Evolutionary conservation across 2,888 invertebrate genomes (phyloP), one percentile per base, ranked within the genome.

Genomic region (Clostera curtula): DNA sequence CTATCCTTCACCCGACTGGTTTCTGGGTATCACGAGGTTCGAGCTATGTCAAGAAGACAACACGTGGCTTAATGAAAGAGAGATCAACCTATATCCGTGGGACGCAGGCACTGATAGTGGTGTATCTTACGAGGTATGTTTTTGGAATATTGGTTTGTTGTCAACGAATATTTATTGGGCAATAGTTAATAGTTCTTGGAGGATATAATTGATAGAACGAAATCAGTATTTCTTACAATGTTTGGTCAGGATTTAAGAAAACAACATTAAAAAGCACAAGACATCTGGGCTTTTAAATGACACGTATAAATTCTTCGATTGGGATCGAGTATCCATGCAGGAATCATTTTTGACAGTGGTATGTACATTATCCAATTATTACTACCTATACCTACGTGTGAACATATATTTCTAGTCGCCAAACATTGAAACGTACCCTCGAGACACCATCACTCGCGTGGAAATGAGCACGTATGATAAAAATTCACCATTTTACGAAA

Each of bases 101-200:
- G 98, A 99, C 74, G 97, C 97, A 18, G 98, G 98, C 1, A 97
- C 97, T 2, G 97, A 98, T 56, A 88, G 89, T 53, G 98, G 98
- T 1, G 89, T 96, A 3, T 91, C 93, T 2, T 98, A 98, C 60
- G 92, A 93, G 90, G 93, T 93, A 63, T 65, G n/a, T 29, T 15
- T 26, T 1, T 23, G 17, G 16, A 15, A 1, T 15, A 5, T n/a
- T 5, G 17, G 5, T 19, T 4, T 17, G n/a, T n/a, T n/a, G n/a
- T n/a, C n/a, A n/a, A n/a, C n/a, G n/a, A n/a, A n/a, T n/a, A n/a
- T n/a, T n/a, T n/a, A n/a, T n/a, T n/a, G n/a, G n/a, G n/a, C n/a
- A n/a, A n/a, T n/a, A n/a, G n/a, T n/a, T n/a, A n/a, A n/a, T n/a
- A n/a, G n/a, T n/a, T n/a, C n/a, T n/a, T n/a, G n/a, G n/a, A n/a